These are phyloP conservation scores for Natator depressus DNA, from an alignment of 2,113 vertebrate species.

Conservation along the genomic window DNA sequence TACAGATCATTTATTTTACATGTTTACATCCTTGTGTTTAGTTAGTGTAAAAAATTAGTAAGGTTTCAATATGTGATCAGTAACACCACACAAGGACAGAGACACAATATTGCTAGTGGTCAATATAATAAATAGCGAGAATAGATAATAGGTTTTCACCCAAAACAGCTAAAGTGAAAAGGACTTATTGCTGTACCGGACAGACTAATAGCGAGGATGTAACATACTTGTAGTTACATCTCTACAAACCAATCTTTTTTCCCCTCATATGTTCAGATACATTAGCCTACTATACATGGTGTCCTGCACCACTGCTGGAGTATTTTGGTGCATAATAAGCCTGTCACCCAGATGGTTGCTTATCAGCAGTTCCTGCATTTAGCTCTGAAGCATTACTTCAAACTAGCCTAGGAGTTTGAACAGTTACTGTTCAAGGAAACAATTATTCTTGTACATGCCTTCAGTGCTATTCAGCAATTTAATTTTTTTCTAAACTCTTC, in stretches of 20 bases:
- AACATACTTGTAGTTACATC: neutral
- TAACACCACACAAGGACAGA: neutral
- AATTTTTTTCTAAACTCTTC: neutral
- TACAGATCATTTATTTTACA: neutral
- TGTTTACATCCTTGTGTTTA: neutral
- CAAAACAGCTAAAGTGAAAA: neutral
- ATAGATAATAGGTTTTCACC: neutral
- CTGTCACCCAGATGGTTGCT: neutral
- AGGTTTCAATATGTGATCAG: neutral
- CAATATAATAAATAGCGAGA: neutral
- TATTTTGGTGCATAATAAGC: neutral
- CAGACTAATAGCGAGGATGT: neutral
- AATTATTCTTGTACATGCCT: neutral
- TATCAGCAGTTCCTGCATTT: neutral
- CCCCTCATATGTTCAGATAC: fast-evolving
- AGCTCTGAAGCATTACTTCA: neutral
- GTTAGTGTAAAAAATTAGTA: neutral
- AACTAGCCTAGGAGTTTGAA: neutral
- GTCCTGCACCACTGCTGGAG: neutral
- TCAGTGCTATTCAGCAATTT: neutral
- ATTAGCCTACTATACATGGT: fast-evolving
- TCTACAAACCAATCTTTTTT: neutral
- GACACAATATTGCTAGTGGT: neutral
- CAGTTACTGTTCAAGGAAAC: neutral
- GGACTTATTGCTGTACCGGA: too few relatives aligned